Base-by-base conservation (phyloP, 2,113 vertebrate genomes). In the Zootoca vivipara region DNA sequence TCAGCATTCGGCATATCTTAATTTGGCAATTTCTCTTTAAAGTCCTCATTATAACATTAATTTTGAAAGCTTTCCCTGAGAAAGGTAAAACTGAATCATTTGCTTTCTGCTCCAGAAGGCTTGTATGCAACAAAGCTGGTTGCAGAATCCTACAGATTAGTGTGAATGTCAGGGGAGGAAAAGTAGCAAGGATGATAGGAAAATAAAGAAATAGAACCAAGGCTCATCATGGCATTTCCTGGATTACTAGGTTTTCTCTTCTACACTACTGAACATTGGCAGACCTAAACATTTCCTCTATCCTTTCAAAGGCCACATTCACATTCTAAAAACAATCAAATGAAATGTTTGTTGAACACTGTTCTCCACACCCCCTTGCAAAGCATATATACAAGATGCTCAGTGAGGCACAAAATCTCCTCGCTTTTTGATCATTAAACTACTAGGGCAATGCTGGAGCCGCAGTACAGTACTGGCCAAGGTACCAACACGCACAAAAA, bases 401-500 rank as follows among this genome's bases (percentile, higher is more conserved):
- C 65, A 15, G 9, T 6, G 30, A 42, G 67, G 38, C 58, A 35
- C 38, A 82, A 26, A n/a, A 35, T 65, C 16, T 30, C 33, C 3
- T n/a, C 8, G 15, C 22, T 69, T 78, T 86, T 46, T 35, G 75
- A 15, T 3, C 30, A 28, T 42, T 30, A 72, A 52, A 40, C 35
- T 62, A 30, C 10, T 18, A 73, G 33, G 6, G 30, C 26, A 24
- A n/a, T 6, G 28, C 30, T n/a, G 52, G 15, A n/a, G 40, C 16
- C 28, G 38, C 18, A 42, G 15, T 18, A 28, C 18, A 42, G 15
- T 18, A 28, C 64, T 18, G 35, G 22, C 0, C 1, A 20, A 35
- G 58, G 56, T 58, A 67, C 16, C 72, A 78, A 13, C 87, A 90
- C 88, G 86, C 26, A 72, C 72, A 75, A 42, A 46, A 80, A 28